Conservation (phyloP, 2,797 vertebrate genomes). For the Eurystomus glaucurus region DNA sequence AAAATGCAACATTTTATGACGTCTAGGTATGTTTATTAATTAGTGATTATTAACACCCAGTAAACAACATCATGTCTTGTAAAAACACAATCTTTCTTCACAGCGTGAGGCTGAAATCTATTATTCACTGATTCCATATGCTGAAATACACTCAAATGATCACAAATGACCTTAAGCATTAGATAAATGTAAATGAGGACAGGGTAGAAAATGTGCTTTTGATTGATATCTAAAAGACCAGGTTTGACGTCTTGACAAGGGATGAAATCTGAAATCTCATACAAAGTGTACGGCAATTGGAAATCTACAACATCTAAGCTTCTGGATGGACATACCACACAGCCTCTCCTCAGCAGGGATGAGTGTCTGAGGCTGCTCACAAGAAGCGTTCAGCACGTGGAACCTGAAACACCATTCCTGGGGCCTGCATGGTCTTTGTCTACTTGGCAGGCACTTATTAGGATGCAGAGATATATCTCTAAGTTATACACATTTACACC, state of each 20-base stretch:
- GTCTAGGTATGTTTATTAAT: slow-evolving; percentile 97
- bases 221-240: slow-evolving; percentile 88
- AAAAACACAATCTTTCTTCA: slow-evolving; percentile 97
- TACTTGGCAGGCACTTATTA: slow-evolving; percentile 25
- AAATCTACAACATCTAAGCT: not conserved
- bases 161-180: slow-evolving; percentile 93
- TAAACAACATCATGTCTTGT: slow-evolving; percentile 99
- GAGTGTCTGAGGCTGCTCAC: not conserved
- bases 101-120: slow-evolving; percentile 90
- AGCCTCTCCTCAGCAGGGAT: not conserved
- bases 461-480: slow-evolving; percentile 20
- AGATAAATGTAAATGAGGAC: slow-evolving; percentile 88
- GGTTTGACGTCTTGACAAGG: slow-evolving; percentile 76
- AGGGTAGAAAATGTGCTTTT: slow-evolving; percentile 83
- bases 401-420: slow-evolving; percentile 8
- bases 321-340: not conserved
- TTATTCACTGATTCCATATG: slow-evolving; percentile 91
- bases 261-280: slow-evolving; percentile 73
- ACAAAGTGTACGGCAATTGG: slow-evolving; percentile 2
- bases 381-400: not conserved
- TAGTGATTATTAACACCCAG: slow-evolving; percentile 99
- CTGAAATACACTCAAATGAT: slow-evolving; percentile 93
- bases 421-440: not conserved
- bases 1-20: slow-evolving; percentile 85
- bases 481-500: not conserved